These are phyloP conservation scores for Platygyra sinensis DNA, from an alignment of 64 coral and sea anemone genomes.

Conservation along the genomic window DNA sequence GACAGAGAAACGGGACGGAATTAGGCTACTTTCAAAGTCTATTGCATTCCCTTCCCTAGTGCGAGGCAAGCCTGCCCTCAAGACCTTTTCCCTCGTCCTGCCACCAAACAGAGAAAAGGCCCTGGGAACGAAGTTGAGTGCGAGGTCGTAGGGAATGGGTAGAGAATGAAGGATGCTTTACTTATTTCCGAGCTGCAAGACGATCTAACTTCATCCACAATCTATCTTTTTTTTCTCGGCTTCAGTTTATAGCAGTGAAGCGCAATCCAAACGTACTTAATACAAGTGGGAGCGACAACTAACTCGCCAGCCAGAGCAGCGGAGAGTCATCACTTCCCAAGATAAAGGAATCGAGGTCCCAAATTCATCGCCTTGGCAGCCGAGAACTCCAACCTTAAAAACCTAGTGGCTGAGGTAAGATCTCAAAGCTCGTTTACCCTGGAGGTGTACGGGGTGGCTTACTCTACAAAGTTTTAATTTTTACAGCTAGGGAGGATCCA, in stretches of 20 bases:
- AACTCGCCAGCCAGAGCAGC: conserved; percentile 37
- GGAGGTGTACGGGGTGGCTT: no score
- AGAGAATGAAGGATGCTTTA: not conserved
- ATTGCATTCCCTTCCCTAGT: no score
- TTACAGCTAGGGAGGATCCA: no score
- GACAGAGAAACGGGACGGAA: no score
- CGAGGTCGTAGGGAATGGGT: not conserved
- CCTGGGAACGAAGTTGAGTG: no score
- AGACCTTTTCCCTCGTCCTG: no score
- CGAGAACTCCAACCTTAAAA: conserved; percentile 73
- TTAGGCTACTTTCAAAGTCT: no score
- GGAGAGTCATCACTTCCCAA: conserved; percentile 58
- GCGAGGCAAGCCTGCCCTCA: no score
- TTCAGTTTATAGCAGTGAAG: conserved; percentile 68
- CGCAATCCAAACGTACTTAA: conserved; percentile 57
- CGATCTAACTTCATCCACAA: not conserved
- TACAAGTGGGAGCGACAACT: conserved; percentile 52
- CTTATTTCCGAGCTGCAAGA: not conserved
- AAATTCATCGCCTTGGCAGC: conserved; percentile 69
- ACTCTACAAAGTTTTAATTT: no score
- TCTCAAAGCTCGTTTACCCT: no score
- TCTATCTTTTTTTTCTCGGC: not conserved
- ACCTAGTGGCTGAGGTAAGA: conserved; percentile 59
- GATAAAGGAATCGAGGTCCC: conserved; percentile 56
- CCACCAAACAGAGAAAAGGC: no score